Evolutionary conservation across 2,888 invertebrate genomes (phyloP), one percentile per base, ranked within the genome.

Genomic region (Orthosia cruda): DNA sequence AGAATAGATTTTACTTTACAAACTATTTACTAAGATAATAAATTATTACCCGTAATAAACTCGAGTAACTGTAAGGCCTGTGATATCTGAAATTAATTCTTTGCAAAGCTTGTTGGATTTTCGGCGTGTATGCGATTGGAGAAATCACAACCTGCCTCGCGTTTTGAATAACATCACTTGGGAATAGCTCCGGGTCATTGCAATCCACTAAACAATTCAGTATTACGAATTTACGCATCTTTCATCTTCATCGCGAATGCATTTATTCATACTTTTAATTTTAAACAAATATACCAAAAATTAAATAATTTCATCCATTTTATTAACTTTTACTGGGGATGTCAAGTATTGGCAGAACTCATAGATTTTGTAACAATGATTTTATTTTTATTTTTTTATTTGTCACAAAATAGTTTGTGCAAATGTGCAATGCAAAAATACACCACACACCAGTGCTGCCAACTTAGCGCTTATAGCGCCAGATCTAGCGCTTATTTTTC

Each of bases 161-260:
- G 81, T 91, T 93, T 89, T 94, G 94, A 47, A 95, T 88, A 54
- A 89, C 91, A 92, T 94, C 91, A 81, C 90, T 93, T n/a, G 92
- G 90, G 77, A 93, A 94, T n/a, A 88, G 80, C 61, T 92, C 91
- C 40, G 87, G 83, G 69, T 94, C 93, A 84, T 92, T 91, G 71
- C 86, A 87, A 80, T 95, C 93, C 75, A 91, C 90, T 74, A 95
- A 90, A 88, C 91, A 91, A 87, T 94, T 93, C 68, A 94, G 88
- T 80, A 92, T 89, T 77, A 91, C 90, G 88, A 94, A 93, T 91
- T 88, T 95, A 91, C 92, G 92, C 96, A 96, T 96, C 88, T 93
- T 95, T 93, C 85, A 89, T 88, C 87, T 80, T 89, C 87, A 85
- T 80, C 84, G 84, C 83, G 83, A 78, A 71, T 84, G 81, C 87